These are phyloP conservation scores for Rhadina sibilatrix DNA, from an alignment of 2,113 vertebrate species.

Conservation along the genomic window DNA sequence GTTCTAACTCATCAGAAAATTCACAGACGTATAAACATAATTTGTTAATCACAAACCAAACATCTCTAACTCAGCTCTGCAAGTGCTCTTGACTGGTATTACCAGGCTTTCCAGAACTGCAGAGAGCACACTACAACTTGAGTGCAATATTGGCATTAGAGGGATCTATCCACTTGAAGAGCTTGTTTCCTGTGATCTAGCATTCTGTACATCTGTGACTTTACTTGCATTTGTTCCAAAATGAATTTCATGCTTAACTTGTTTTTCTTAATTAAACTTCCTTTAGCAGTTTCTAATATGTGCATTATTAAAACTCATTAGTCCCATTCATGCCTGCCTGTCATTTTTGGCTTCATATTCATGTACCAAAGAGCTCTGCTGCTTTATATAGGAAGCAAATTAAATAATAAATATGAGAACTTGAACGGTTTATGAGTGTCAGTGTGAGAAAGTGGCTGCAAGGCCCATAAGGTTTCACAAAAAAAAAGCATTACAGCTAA, in stretches of 20 bases:
- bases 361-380: slow-evolving; percentile 40
- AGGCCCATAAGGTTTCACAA: slow-evolving; percentile 76
- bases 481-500: slow-evolving; percentile 72
- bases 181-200: slow-evolving; percentile 48
- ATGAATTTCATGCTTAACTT: slow-evolving; percentile 78
- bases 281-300: slow-evolving; percentile 70
- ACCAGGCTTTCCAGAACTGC: neutral
- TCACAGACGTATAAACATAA: neutral
- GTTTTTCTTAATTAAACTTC: slow-evolving; percentile 80
- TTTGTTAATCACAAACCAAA: slow-evolving; percentile 16
- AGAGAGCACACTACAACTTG: slow-evolving; percentile 2
- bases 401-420: slow-evolving; percentile 76
- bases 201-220: slow-evolving; percentile 58
- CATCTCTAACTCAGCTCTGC: neutral
- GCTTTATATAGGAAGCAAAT: slow-evolving; percentile 68
- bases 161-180: slow-evolving; percentile 27
- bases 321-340: slow-evolving; percentile 69
- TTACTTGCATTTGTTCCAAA: slow-evolving; percentile 65
- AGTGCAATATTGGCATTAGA: neutral
- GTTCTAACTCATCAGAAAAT: neutral
- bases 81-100: slow-evolving; percentile 21
- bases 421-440: slow-evolving; percentile 71
- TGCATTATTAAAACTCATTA: slow-evolving; percentile 78
- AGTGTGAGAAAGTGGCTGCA: slow-evolving; percentile 70
- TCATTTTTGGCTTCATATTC: slow-evolving; percentile 63